Percentiles rank a stretch among this genome's conserved stretches.
Evolutionary conservation across 2,888 invertebrate species (phyloP).

Genomic region (Leucania comma): DNA sequence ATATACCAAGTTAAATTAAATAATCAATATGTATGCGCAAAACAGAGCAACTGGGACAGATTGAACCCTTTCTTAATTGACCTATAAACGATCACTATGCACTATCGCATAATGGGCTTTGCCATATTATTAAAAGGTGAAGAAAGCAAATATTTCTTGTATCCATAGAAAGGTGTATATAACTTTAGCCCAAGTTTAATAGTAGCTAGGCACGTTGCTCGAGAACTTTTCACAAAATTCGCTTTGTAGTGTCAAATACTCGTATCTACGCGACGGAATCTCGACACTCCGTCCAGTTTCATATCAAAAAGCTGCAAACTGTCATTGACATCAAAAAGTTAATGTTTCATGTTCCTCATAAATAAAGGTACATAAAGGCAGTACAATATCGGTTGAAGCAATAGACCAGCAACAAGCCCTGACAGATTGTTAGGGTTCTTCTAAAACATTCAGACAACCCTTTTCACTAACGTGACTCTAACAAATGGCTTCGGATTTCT

Average conservation of each 20-base stretch:
- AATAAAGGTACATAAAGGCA: conserved; percentile 22
- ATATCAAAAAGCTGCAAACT: conserved; percentile 20
- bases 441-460: conserved; percentile 53
- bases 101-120: neutral
- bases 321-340: neutral
- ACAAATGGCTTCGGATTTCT: conserved; percentile 57
- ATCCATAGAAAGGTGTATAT: neutral
- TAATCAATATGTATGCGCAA: neutral
- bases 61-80: neutral
- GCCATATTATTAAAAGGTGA: neutral
- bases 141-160: conserved; percentile 1
- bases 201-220: neutral
- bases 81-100: neutral
- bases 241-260: conserved; percentile 32
- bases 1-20: conserved; percentile 5
- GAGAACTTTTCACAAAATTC: conserved; percentile 14
- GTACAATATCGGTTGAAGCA: conserved; percentile 28
- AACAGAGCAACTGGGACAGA: neutral
- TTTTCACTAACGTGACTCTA: conserved; percentile 62
- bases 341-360: neutral
- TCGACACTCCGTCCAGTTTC: conserved; percentile 1
- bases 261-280: conserved; percentile 15
- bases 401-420: conserved; percentile 40
- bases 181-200: conserved; percentile 25
- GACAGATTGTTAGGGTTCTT: conserved; percentile 43